Base-by-base conservation (phyloP, 1,140 invertebrate genomes). In the Drosophila setifemur region DNA sequence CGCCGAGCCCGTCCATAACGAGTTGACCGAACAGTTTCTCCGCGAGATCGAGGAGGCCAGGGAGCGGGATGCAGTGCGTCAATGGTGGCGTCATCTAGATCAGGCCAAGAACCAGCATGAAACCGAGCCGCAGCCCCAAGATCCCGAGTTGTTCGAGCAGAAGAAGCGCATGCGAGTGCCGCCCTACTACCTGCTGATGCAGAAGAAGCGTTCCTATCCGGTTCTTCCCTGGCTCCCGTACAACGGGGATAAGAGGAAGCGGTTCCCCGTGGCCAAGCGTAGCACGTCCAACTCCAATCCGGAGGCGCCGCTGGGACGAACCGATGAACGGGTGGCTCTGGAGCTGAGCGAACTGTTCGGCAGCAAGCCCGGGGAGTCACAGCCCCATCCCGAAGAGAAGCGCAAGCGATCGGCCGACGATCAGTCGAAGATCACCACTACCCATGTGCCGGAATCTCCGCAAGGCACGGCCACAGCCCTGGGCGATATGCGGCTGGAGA, bases 231-330 rank as follows among this genome's bases (percentile, higher is more conserved):
- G 89, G 89, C 45, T 90, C 26, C 89, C 89, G 12, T 89, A 88
- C 33, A 74, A 83, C n/a, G 58, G 43, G 2, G 82, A 88, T 37
- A 88, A 87, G 33, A 73, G 92, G 71, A 94, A 94, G 90, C 91
- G 93, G 2, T 94, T 94, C 76, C 93, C 93, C 9, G 93, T 94
- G n/a, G 90, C 92, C 16, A 94, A 94, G 89, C 90, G 93, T 23
- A 91, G 91, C 1, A 77, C 75, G 73, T 90, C 9, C 90, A 90
- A 31, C 35, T 26, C 21, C 28, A 45, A 21, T 4, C 70, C 71
- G 0, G 58, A 72, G 12, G 47, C 73, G 1, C 54, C 71, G 4
- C 40, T 79, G 12, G 69, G 40, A 42, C 75, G 87, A 37, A 89
- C 88, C 11, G 88, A 89, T 12, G 90, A 91, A 35, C 88, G 86